Conservation (phyloP, 2,888 invertebrate species). For the Caenorhabditis sp. region DNA sequence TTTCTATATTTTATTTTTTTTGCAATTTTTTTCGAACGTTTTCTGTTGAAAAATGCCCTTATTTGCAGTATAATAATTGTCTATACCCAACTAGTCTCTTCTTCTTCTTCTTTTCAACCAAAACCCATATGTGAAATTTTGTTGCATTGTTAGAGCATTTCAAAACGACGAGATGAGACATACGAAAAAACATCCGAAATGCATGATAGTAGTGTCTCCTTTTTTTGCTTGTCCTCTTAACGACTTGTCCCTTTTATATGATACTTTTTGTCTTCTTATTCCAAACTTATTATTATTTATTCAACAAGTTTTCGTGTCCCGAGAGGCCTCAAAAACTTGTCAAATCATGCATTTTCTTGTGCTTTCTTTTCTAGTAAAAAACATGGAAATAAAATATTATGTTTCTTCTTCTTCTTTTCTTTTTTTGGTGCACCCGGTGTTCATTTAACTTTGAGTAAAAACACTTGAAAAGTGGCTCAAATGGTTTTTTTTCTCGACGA, state of each 20-base stretch:
- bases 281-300: not conserved
- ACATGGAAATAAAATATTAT: not conserved
- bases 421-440: not conserved
- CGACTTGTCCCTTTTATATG: constrained; percentile 1
- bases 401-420: not conserved
- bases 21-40: no score
- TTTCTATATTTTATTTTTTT: no score
- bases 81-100: not conserved
- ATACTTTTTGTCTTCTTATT: not conserved
- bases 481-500: not conserved
- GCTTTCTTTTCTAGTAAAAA: constrained; percentile 1
- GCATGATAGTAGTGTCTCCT: constrained; percentile 3
- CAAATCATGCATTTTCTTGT: not conserved
- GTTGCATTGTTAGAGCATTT: not conserved
- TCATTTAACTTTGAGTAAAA: not conserved
- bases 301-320: constrained; percentile 1
- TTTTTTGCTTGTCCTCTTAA: constrained; percentile 1
- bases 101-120: not conserved
- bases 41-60: no score
- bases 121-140: not conserved
- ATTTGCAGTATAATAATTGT: no score
- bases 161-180: not conserved
- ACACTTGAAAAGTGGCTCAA: not conserved
- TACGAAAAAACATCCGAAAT: constrained; percentile 6
- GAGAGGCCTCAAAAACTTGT: not conserved